Percentiles rank a stretch among this genome's conserved stretches.
Conservation (phyloP, 1,140 invertebrate species). For the Diorhabda carinulata region DNA sequence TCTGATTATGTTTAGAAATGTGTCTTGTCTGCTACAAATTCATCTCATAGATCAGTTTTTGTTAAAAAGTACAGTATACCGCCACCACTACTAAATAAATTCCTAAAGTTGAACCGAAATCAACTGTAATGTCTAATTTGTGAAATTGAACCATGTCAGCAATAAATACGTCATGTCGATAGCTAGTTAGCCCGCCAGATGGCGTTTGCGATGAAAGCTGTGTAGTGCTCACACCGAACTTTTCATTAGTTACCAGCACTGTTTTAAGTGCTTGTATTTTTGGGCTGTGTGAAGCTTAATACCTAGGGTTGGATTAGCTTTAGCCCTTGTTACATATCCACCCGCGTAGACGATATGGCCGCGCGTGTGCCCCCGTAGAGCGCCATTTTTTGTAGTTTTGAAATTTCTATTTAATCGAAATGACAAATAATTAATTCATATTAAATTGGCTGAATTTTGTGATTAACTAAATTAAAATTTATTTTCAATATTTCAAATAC, state of each 20-base stretch:
- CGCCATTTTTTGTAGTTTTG: slow-evolving; percentile 17
- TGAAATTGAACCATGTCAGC: neutral
- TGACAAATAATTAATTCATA: too few species aligned
- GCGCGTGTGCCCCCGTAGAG: slow-evolving; percentile 38
- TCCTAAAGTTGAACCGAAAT: too few species aligned
- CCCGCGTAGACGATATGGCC: slow-evolving; percentile 43
- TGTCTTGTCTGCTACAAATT: too few species aligned
- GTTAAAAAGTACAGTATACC: too few species aligned
- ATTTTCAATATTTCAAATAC: too few species aligned
- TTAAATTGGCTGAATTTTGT: too few species aligned
- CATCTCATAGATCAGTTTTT: too few species aligned
- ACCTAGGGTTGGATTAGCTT: slow-evolving; percentile 50
- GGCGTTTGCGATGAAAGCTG: slow-evolving; percentile 37
- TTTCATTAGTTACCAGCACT: slow-evolving; percentile 47
- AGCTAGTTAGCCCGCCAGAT: slow-evolving; percentile 15
- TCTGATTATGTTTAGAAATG: too few species aligned
- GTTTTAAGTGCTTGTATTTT: slow-evolving; percentile 51
- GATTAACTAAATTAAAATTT: too few species aligned
- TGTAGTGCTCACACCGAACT: slow-evolving; percentile 49
- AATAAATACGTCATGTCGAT: neutral
- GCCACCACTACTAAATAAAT: too few species aligned
- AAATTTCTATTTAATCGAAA: neutral
- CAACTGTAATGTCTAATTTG: too few species aligned
- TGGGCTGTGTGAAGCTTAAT: slow-evolving; percentile 50
- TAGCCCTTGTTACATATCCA: slow-evolving; percentile 51